Percentiles rank a stretch among this genome's conserved stretches.
phyloP scores from a whole-genome alignment of 2,797 vertebrate genomes.

The Sparidentex hasta region DNA sequence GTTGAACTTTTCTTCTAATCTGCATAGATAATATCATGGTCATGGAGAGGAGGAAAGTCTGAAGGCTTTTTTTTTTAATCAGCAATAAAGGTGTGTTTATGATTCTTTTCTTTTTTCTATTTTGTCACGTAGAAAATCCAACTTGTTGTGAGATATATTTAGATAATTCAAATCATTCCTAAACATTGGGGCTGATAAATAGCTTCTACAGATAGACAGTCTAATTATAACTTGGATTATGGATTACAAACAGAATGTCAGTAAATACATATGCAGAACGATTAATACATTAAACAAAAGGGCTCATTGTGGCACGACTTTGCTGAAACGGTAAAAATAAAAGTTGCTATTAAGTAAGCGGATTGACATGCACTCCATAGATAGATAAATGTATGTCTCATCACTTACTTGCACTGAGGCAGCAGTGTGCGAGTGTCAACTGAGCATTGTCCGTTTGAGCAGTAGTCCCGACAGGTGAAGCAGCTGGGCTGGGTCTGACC shows the following conservation, averaged over 20 bases:
- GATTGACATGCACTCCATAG: not conserved
- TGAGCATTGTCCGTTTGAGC: conserved; percentile 90
- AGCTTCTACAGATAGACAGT: not conserved
- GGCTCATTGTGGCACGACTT: not conserved
- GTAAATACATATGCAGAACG: not conserved
- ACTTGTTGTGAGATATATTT: not conserved
- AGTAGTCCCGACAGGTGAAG: conserved; percentile 91
- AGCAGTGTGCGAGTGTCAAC: conserved; percentile 88
- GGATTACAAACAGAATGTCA: not conserved
- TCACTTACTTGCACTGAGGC: conserved; percentile 93
- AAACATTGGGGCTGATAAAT: no score
- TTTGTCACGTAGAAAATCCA: no score
- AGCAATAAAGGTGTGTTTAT: no score
- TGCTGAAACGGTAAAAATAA: not conserved
- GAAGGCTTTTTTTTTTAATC: no score
- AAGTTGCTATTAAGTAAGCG: not conserved
- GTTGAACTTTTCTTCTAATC: not conserved
- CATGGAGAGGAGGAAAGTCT: no score
- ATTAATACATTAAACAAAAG: not conserved
- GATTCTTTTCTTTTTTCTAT: no score
- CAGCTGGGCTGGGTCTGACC: conserved; percentile 90
- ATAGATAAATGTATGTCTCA: not conserved
- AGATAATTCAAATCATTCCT: not conserved
- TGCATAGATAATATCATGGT: no score
- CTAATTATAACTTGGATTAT: not conserved